Evolutionary conservation across 2,797 vertebrate species (phyloP), one percentile per base, ranked within the genome.

Genomic region (Rousettus madagascariensis): DNA sequence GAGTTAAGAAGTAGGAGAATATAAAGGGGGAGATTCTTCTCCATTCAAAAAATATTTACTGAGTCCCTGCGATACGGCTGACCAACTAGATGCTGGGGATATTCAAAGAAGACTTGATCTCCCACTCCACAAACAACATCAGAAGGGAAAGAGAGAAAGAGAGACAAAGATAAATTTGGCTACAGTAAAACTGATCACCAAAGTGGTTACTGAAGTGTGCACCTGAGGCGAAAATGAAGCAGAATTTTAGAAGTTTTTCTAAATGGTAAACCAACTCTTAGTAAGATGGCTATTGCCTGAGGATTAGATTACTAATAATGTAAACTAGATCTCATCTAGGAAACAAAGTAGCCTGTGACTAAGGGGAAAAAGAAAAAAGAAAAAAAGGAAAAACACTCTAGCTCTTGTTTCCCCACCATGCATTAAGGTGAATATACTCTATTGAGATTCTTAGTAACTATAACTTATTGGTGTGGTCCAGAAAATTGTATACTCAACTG

Each of bases 231-330:
- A 38, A 94, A 93, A 78, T 57, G 43, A 95, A 80, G 46, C 24
- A 46, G 20, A 43, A 78, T 55, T 93, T 92, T 46, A 94, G 38
- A 82, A 74, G 16, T 78, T 63, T 74, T 83, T 92, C 71, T 91
- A 89, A 86, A 33, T 57, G 24, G 57, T 33, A 65, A 90, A 57
- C 2, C 38, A 72, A 30, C 66, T 82, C 68, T 46, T 1, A 93
- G 38, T 51, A 96, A 82, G 17, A 63, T 55, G 24, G 65, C 30
- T 86, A 75, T 4, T 41, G 30, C 55, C 26, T 20, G 16, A 19
- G 49, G 69, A 51, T 77, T 79, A 46, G 4, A 82, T 63, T 17
- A 82, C 24, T 74, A 74, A 57, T 72, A 87, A 51, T 36, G 12
- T 61, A 84, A 87, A 82, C 15, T n/a, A 78, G n/a, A 71, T 61